Conservation (phyloP, 2,113 vertebrate genomes). For the Oreochromis aureus region DNA sequence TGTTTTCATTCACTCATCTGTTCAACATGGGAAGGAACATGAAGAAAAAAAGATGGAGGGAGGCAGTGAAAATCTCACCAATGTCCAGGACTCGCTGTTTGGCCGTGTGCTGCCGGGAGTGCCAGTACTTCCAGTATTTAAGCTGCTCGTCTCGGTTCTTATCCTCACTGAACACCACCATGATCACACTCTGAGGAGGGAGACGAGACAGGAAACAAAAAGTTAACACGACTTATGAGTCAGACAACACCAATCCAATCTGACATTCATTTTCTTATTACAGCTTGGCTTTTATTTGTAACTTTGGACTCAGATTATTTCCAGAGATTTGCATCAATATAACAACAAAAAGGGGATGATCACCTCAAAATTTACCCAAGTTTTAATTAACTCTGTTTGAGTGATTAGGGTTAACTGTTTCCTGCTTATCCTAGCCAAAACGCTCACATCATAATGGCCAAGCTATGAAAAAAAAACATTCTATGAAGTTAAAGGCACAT, state of each 20-base stretch:
- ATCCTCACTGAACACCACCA: slow-evolving; percentile 98
- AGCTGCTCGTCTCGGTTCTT: slow-evolving; percentile 96
- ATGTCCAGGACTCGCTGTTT: slow-evolving; percentile 97
- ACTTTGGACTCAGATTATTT: background rate
- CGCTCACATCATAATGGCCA: background rate
- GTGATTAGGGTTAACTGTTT: background rate
- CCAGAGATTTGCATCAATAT: background rate
- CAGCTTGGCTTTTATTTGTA: background rate
- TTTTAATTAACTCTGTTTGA: background rate
- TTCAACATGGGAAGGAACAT: background rate
- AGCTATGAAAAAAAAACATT: background rate
- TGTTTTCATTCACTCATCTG: background rate
- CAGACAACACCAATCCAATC: background rate
- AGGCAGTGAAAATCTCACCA: slow-evolving; percentile 70
- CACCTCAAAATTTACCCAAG: background rate
- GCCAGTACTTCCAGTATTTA: slow-evolving; percentile 99
- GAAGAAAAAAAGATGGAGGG: background rate
- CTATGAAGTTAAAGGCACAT: background rate
- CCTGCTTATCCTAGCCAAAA: background rate
- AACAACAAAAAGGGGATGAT: background rate
- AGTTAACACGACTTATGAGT: background rate
- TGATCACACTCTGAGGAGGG: slow-evolving; percentile 85
- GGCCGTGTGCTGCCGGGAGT: slow-evolving; percentile 92
- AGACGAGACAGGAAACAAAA: background rate
- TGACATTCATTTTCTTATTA: background rate